Evolutionary conservation across 2,888 invertebrate species (phyloP).

Genomic region (Tenthredo scrophulariae): DNA sequence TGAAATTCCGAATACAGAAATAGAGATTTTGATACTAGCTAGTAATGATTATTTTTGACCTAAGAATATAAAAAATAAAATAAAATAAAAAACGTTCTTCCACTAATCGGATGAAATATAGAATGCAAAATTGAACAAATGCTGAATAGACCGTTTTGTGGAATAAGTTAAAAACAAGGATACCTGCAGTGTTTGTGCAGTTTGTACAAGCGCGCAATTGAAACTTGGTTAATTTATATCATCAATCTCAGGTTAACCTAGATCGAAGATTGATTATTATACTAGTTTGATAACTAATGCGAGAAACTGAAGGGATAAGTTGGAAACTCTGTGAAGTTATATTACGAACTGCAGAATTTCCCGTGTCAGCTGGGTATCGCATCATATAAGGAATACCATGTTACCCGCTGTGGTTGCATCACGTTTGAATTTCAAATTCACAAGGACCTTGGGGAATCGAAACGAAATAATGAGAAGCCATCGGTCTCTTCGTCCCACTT

Average conservation of each 20-base stretch:
- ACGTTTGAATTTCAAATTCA: constrained; percentile 24
- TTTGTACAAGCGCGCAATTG: not conserved
- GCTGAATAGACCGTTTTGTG: not conserved
- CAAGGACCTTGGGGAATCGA: not conserved
- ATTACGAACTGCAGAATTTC: constrained; percentile 11
- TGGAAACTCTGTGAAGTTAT: constrained; percentile 33
- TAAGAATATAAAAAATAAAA: not conserved
- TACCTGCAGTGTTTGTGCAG: not conserved
- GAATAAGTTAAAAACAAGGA: not conserved
- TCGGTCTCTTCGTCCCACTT: constrained; percentile 26
- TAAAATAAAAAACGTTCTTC: too few relatives aligned
- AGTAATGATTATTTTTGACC: not conserved
- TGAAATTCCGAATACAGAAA: not conserved
- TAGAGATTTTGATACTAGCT: not conserved
- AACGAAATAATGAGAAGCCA: constrained; percentile 35
- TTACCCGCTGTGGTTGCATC: not conserved
- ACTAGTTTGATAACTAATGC: constrained; percentile 36
- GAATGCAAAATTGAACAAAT: not conserved
- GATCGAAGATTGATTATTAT: constrained; percentile 46
- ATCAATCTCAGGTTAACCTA: constrained; percentile 32
- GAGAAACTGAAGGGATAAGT: constrained; percentile 14
- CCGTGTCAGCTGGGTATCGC: constrained; percentile 20
- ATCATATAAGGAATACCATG: constrained; percentile 1
- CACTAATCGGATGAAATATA: not conserved
- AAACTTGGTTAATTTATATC: constrained; percentile 20